Evolutionary conservation across 1,140 invertebrate species (phyloP).

Genomic region (Pseudomyrmex flavicornis): DNA sequence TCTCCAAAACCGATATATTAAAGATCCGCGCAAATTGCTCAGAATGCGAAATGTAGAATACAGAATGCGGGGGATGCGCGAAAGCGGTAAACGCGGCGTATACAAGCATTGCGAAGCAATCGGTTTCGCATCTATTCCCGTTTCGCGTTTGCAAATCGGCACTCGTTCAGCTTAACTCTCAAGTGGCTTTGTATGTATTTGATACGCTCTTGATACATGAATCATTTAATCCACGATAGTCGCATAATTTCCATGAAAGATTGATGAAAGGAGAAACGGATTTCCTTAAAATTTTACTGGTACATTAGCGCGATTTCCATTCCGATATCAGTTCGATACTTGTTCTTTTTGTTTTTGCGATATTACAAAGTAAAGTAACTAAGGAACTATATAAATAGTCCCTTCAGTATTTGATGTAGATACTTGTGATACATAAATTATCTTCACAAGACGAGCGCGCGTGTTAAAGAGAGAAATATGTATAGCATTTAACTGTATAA

Average conservation of each 20-base stretch:
- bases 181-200: constrained; percentile 21
- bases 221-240: constrained; percentile 4
- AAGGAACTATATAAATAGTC: background rate
- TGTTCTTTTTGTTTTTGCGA: too few species aligned
- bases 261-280: background rate
- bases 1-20: constrained; percentile 15
- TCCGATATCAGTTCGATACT: too few species aligned
- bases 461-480: too few species aligned
- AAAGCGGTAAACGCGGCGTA: constrained; percentile 2
- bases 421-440: too few species aligned
- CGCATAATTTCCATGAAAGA: constrained; percentile 14
- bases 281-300: background rate
- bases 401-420: too few species aligned
- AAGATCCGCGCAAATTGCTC: constrained; percentile 24
- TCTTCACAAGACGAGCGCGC: too few species aligned
- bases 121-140: constrained; percentile 19
- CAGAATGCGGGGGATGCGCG: background rate
- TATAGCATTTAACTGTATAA: too few species aligned
- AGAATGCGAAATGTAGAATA: background rate
- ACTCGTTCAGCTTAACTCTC: constrained; percentile 24
- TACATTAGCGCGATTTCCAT: too few species aligned
- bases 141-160: constrained; percentile 29
- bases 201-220: constrained; percentile 33
- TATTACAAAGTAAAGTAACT: too few species aligned
- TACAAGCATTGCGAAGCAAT: constrained; percentile 14